These are phyloP conservation scores for Limnephilus lunatus DNA, from an alignment of 2,888 invertebrate species.

Conservation along the genomic window DNA sequence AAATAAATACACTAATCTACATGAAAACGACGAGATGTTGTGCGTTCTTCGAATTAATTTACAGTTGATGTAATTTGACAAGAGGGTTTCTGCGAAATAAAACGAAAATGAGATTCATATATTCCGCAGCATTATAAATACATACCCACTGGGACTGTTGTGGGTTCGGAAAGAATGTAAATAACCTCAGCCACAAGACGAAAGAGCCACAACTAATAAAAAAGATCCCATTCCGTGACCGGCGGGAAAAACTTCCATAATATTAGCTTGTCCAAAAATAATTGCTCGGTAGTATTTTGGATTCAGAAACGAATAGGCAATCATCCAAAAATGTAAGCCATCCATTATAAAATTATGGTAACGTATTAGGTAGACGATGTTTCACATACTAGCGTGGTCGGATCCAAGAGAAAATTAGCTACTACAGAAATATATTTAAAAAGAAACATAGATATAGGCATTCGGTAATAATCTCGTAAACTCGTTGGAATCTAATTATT, in stretches of 20 bases:
- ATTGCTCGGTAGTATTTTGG: slow-evolving; percentile 55
- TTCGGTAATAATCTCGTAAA: not conserved
- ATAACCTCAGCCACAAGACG: slow-evolving; percentile 2
- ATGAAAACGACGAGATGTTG: not conserved
- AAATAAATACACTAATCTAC: not conserved
- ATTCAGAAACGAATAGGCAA: slow-evolving; percentile 54
- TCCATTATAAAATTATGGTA: slow-evolving; percentile 20
- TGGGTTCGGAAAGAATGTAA: slow-evolving; percentile 21
- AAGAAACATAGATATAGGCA: not conserved
- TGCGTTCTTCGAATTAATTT: not conserved
- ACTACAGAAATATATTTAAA: not conserved
- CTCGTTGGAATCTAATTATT: not conserved
- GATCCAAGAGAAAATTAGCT: not conserved
- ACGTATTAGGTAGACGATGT: not conserved
- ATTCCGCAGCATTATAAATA: not conserved
- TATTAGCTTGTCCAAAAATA: slow-evolving; percentile 61
- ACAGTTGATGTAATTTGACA: not conserved
- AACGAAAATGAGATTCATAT: slow-evolving; percentile 2
- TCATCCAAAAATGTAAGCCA: slow-evolving; percentile 35
- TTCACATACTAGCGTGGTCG: not conserved
- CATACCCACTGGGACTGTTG: not conserved
- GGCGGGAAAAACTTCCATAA: slow-evolving; percentile 33
- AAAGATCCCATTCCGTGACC: slow-evolving; percentile 59
- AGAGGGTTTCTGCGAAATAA: not conserved
- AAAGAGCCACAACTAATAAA: slow-evolving; percentile 35